Evolutionary conservation across 1,140 invertebrate species (phyloP).

Genomic region (Nymphalis io): DNA sequence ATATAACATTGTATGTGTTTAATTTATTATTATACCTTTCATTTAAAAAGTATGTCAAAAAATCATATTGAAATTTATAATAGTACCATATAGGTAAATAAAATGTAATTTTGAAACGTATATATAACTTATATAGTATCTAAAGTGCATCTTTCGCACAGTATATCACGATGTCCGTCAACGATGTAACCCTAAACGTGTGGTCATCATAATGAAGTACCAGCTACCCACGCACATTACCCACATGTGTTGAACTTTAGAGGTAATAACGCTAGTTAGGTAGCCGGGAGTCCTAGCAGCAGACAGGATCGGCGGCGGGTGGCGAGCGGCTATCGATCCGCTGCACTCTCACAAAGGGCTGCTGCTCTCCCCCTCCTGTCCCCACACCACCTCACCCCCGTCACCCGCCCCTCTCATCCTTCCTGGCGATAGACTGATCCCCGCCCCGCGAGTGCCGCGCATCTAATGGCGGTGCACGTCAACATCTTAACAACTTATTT

Average conservation of each 20-base stretch:
- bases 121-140: no score
- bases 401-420: conserved; percentile 5
- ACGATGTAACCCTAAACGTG: neutral
- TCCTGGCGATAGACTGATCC: conserved; percentile 5
- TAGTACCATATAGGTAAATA: no score
- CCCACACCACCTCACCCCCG: conserved; percentile 16
- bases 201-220: neutral
- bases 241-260: neutral
- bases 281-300: conserved; percentile 33
- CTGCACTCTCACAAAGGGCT: conserved; percentile 47
- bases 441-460: conserved; percentile 20
- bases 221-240: neutral
- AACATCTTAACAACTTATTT: conserved; percentile 27
- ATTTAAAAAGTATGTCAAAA: no score
- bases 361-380: conserved; percentile 23
- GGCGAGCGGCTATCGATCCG: conserved; percentile 42
- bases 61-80: no score
- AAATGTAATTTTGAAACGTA: no score
- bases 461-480: conserved; percentile 30
- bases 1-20: no score
- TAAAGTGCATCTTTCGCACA: neutral
- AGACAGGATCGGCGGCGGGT: conserved; percentile 38
- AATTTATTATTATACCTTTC: no score
- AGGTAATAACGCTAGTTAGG: conserved; percentile 9
- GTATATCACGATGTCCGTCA: neutral